Conservation (phyloP, 2,888 invertebrate genomes). For the Trissoscelio sp. region DNA sequence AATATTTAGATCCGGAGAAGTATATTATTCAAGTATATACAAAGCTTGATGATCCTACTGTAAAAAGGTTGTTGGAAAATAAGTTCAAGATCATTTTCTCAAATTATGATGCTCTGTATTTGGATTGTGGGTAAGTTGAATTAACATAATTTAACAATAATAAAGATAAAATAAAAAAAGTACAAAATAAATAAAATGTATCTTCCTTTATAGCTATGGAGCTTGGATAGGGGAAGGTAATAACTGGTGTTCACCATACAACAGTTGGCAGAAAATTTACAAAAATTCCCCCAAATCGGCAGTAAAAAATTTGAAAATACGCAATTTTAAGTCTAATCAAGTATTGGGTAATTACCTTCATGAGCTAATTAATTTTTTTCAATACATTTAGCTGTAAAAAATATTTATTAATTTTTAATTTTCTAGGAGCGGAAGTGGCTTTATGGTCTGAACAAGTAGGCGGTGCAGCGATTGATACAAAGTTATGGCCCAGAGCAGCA, state of each 20-base stretch:
- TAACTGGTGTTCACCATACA: constrained; percentile 96
- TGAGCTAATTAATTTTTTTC: too few species aligned
- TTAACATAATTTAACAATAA: too few species aligned
- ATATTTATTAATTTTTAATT: too few species aligned
- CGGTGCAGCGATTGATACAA: constrained; percentile 87
- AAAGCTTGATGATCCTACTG: constrained; percentile 86
- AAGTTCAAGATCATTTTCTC: constrained; percentile 92
- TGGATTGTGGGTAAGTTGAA: constrained; percentile 91
- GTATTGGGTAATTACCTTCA: constrained; percentile 85
- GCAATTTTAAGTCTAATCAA: constrained; percentile 84
- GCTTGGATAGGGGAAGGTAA: constrained; percentile 92
- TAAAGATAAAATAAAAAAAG: too few species aligned
- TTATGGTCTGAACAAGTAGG: constrained; percentile 95
- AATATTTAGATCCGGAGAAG: constrained; percentile 88
- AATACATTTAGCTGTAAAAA: too few species aligned
- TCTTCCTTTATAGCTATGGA: constrained; percentile 85
- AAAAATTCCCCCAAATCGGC: constrained; percentile 89
- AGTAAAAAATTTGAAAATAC: constrained; percentile 75
- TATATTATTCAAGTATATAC: constrained; percentile 95
- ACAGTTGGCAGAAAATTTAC: constrained; percentile 94
- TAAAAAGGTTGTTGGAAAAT: constrained; percentile 88
- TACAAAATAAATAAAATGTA: too few species aligned
- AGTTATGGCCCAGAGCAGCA: constrained; percentile 93
- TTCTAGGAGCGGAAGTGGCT: constrained; percentile 86
- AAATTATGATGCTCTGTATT: constrained; percentile 93